phyloP scores from a whole-genome alignment of 1,140 invertebrate species.

The Parasteatoda tepidariorum region DNA sequence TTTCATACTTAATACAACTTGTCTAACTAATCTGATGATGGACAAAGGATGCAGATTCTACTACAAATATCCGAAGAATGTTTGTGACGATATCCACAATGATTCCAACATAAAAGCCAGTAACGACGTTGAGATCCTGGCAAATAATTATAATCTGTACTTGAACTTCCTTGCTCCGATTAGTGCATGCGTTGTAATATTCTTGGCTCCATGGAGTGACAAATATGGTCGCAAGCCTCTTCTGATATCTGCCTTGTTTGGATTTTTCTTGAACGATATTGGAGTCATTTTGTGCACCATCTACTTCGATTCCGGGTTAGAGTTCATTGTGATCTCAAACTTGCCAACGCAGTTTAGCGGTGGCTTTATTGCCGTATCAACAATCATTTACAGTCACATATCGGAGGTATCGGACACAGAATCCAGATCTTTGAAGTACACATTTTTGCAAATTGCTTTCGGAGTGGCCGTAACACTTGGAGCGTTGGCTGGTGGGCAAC shows the following conservation, averaged over 20 bases:
- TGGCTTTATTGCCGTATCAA: constrained; percentile 42
- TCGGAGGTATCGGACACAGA: constrained; percentile 18
- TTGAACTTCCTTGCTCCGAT: constrained; percentile 59
- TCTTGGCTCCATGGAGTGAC: constrained; percentile 74
- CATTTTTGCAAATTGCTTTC: constrained; percentile 70
- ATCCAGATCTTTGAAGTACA: constrained; percentile 69
- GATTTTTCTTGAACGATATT: constrained; percentile 77
- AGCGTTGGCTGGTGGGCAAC: constrained; percentile 15
- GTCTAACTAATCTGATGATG: constrained; percentile 49
- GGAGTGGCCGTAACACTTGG: constrained; percentile 67
- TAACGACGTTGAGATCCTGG: constrained; percentile 12
- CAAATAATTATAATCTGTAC: constrained; percentile 66
- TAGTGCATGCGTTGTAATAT: constrained; percentile 68
- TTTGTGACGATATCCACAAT: neutral
- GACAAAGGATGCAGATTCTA: constrained; percentile 41
- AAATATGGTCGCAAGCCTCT: constrained; percentile 84
- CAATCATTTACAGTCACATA: constrained; percentile 31
- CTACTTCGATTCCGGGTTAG: constrained; percentile 9
- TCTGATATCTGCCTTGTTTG: constrained; percentile 83
- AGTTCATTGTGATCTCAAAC: constrained; percentile 38
- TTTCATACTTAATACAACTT: constrained; percentile 40
- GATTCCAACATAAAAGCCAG: constrained; percentile 47
- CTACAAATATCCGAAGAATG: constrained; percentile 9
- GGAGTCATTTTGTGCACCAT: constrained; percentile 28
- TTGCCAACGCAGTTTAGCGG: constrained; percentile 2